These are phyloP conservation scores for Diorhabda elongata DNA, from an alignment of 1,140 invertebrate species.

Conservation along the genomic window DNA sequence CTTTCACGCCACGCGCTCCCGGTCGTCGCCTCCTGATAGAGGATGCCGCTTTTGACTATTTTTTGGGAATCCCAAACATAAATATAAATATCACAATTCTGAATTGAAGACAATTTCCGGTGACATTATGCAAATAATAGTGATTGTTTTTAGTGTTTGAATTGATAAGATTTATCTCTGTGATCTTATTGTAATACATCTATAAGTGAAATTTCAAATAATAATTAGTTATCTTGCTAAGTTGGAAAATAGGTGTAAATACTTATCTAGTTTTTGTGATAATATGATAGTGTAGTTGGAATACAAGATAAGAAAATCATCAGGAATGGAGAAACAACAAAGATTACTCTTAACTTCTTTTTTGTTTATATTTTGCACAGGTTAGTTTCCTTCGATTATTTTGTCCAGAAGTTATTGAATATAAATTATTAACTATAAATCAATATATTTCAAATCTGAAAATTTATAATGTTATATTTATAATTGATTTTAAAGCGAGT, in stretches of 20 bases:
- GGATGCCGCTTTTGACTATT: background rate
- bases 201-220: background rate
- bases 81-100: too few relatives aligned
- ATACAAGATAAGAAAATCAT: conserved; percentile 5
- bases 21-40: conserved; percentile 10
- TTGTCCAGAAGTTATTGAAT: too few relatives aligned
- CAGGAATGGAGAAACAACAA: conserved; percentile 24
- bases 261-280: background rate
- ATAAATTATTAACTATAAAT: too few relatives aligned
- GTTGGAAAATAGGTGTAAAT: too few relatives aligned
- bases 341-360: conserved; percentile 24
- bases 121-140: background rate
- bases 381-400: conserved; percentile 17
- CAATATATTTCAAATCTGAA: too few relatives aligned
- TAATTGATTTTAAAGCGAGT: too few relatives aligned
- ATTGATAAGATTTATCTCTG: background rate
- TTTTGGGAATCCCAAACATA: background rate
- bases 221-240: too few relatives aligned
- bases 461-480: too few relatives aligned
- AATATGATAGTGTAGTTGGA: background rate
- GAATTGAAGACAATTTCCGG: background rate
- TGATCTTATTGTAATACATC: background rate
- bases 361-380: conserved; percentile 23
- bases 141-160: background rate
- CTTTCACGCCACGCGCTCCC: conserved; percentile 24